Percentiles rank a stretch among this genome's conserved stretches.
Evolutionary conservation across 2,797 vertebrate genomes (phyloP).

Genomic region (Alectoris magna): DNA sequence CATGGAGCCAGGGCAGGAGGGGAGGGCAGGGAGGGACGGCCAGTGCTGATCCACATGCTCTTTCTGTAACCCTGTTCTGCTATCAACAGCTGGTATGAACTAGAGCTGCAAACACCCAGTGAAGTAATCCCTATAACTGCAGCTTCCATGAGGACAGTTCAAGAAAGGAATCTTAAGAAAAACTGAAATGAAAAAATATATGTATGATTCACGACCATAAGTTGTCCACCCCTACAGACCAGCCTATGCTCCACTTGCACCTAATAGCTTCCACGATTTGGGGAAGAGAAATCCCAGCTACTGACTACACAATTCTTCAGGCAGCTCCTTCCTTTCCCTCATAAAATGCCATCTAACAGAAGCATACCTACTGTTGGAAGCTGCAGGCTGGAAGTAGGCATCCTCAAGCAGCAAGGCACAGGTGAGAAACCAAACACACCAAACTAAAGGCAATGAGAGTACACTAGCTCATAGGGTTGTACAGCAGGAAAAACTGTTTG

Average conservation of each 20-base stretch:
- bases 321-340: not conserved
- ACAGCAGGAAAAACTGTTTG: not conserved
- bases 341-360: not conserved
- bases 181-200: fast-evolving
- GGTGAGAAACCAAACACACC: not conserved
- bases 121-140: not conserved
- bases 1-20: not conserved
- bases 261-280: not conserved
- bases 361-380: not conserved
- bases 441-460: not conserved
- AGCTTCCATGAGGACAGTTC: not conserved
- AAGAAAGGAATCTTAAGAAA: not conserved
- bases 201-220: not conserved
- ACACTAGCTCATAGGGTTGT: not conserved
- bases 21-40: not conserved
- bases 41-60: not conserved
- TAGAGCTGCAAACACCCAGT: not conserved
- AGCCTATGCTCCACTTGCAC: not conserved
- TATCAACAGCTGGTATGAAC: not conserved
- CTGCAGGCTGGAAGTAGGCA: not conserved
- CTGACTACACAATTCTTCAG: not conserved
- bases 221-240: not conserved
- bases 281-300: not conserved
- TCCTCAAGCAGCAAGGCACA: not conserved
- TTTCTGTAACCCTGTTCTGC: not conserved